These are phyloP conservation scores for Meloidogyne chitwoodi DNA, from an alignment of 1,140 invertebrate species.

Conservation along the genomic window DNA sequence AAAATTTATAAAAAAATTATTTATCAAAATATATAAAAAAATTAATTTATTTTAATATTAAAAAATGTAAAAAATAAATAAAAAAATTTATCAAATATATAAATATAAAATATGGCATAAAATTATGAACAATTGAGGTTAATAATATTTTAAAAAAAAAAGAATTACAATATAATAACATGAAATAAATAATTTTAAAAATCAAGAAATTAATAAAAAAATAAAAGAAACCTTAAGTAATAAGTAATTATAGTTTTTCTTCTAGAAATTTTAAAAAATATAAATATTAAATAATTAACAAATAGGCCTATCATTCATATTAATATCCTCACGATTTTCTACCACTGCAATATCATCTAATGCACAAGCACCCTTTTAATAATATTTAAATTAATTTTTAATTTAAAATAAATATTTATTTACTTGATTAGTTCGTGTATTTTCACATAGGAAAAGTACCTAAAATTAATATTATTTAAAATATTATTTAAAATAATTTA, in stretches of 20 bases:
- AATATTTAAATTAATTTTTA: neutral
- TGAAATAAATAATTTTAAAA: too few species aligned
- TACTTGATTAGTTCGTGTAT: constrained; percentile 56
- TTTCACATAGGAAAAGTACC: constrained; percentile 59
- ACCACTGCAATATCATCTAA: constrained; percentile 57
- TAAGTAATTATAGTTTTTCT: too few species aligned
- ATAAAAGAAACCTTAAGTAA: too few species aligned
- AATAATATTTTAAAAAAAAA: neutral
- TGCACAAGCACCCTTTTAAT: constrained; percentile 53
- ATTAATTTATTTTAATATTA: neutral
- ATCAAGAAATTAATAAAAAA: too few species aligned
- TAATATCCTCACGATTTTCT: constrained; percentile 30
- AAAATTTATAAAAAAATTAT: neutral
- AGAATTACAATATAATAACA: too few species aligned
- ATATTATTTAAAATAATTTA: neutral
- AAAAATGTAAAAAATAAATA: neutral
- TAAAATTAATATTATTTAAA: constrained; percentile 26
- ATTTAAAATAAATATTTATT: neutral
- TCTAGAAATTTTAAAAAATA: too few species aligned
- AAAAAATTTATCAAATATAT: neutral
- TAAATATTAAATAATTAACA: constrained; percentile 15
- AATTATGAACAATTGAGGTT: neutral
- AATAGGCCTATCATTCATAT: constrained; percentile 22
- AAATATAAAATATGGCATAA: neutral
- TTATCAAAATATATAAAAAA: neutral